These are phyloP conservation scores for Portevinia maculata DNA, from an alignment of 2,888 invertebrate species.

Conservation along the genomic window DNA sequence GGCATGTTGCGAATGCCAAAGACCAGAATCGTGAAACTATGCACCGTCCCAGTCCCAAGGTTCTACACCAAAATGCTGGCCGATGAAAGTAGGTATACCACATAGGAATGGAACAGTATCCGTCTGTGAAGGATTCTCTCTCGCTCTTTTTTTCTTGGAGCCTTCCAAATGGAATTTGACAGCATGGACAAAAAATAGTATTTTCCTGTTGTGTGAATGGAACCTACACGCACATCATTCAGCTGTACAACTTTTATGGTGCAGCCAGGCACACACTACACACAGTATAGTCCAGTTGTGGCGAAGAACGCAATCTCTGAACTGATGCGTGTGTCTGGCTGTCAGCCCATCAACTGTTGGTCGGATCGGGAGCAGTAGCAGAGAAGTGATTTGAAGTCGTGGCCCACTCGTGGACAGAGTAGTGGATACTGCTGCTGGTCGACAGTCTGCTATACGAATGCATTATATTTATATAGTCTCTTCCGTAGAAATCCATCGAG, in stretches of 20 bases:
- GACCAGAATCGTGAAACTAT: conserved; percentile 82
- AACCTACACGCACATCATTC: conserved; percentile 74
- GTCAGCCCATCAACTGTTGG: conserved; percentile 54
- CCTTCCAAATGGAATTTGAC: conserved; percentile 61
- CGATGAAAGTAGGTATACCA: conserved; percentile 54
- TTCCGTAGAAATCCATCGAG: conserved; percentile 65
- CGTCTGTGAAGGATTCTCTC: conserved; percentile 38
- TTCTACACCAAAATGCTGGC: conserved; percentile 35
- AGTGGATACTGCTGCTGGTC: neutral
- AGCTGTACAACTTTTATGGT: conserved; percentile 49
- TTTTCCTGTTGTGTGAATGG: conserved; percentile 62
- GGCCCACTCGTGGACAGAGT: conserved; percentile 60
- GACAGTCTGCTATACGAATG: conserved; percentile 15
- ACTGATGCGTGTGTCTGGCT: conserved; percentile 70
- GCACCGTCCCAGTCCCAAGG: conserved; percentile 36
- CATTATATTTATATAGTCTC: no score
- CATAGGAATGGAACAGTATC: conserved; percentile 54
- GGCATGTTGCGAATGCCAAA: conserved; percentile 82
- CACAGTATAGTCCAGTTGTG: conserved; percentile 40
- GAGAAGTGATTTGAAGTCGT: conserved; percentile 65
- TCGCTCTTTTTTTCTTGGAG: neutral
- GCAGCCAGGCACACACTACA: neutral
- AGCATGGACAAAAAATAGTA: conserved; percentile 8
- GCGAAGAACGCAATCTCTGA: conserved; percentile 31
- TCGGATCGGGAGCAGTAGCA: conserved; percentile 46